A percentile compares a stretch with the other conserved stretches of the same genome.
These are phyloP conservation scores for Aricia artaxerxes DNA, from an alignment of 2,888 invertebrate species.

Conservation along the genomic window DNA sequence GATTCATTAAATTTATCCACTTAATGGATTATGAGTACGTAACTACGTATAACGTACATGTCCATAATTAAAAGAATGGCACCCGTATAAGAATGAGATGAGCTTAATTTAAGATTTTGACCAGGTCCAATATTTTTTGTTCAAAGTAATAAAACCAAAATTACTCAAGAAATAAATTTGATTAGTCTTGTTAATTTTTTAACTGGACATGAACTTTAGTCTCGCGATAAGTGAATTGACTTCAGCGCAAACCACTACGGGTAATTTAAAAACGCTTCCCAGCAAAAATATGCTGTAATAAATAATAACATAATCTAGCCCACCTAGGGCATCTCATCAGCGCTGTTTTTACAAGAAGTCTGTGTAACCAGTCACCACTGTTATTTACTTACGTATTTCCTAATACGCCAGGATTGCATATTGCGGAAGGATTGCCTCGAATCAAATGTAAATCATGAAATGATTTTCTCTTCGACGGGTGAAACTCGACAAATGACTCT, in stretches of 20 bases:
- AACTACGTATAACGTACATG: too few species aligned
- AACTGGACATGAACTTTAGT: too few species aligned
- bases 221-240: too few species aligned
- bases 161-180: too few species aligned
- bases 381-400: background rate
- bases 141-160: too few species aligned
- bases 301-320: background rate
- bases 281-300: background rate
- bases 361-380: background rate
- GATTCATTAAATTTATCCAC: background rate
- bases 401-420: background rate
- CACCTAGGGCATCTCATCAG: background rate
- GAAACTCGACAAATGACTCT: background rate
- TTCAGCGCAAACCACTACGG: too few species aligned
- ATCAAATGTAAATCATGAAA: slow-evolving; percentile 20
- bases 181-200: too few species aligned
- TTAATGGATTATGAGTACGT: background rate
- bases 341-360: background rate
- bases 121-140: too few species aligned
- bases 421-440: slow-evolving; percentile 3
- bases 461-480: background rate
- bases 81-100: too few species aligned
- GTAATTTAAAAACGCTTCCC: too few species aligned
- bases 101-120: too few species aligned
- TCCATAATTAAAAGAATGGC: too few species aligned